Percentiles rank a stretch among this genome's conserved stretches.
Conservation (phyloP, 2,888 invertebrate species). For the Rotaria magnacalcarata region DNA sequence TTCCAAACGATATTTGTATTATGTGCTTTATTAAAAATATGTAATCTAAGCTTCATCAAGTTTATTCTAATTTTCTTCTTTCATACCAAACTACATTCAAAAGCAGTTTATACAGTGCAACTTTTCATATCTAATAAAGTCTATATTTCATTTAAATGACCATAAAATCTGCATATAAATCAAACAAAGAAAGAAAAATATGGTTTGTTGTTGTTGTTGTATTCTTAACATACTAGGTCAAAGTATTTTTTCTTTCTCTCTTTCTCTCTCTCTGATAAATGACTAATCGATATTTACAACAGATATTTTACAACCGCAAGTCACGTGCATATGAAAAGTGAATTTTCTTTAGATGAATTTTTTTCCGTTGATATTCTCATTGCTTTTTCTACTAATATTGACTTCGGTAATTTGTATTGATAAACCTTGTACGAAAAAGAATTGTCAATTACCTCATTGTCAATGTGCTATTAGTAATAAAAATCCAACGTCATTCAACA, state of each 20-base stretch:
- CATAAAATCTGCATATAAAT: too few species aligned
- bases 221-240: neutral
- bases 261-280: neutral
- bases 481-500: neutral
- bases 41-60: too few species aligned
- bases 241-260: neutral
- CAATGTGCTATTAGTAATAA: neutral
- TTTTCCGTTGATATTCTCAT: neutral
- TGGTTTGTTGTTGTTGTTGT: neutral
- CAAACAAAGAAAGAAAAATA: neutral
- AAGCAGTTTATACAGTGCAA: too few species aligned
- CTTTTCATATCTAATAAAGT: too few species aligned
- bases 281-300: neutral
- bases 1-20: too few species aligned
- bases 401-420: neutral
- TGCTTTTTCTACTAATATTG: neutral
- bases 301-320: neutral
- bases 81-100: too few species aligned
- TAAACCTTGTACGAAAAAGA: neutral
- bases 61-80: too few species aligned
- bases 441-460: neutral
- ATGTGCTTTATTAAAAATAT: too few species aligned
- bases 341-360: neutral
- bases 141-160: too few species aligned
- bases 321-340: too few species aligned